A percentile compares a stretch with the other conserved stretches of the same genome.
phyloP scores from a whole-genome alignment of 64 coral and sea anemone genomes.

The Anthopleura sola region DNA sequence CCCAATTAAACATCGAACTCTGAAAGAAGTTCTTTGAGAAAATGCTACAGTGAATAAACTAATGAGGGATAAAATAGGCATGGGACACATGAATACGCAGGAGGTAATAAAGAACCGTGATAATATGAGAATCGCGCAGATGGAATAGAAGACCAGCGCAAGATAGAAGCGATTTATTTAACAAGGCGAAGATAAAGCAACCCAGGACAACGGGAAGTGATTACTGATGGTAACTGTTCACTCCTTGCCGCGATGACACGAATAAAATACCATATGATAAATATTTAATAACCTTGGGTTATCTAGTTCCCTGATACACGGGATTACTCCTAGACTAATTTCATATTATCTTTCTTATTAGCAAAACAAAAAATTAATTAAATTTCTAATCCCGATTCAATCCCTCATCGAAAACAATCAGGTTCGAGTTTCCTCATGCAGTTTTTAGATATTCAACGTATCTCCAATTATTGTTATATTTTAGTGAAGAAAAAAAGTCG shows the following conservation, averaged over 20 bases:
- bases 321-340: background rate
- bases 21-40: background rate
- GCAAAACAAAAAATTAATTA: no score
- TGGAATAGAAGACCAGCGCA: background rate
- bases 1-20: background rate
- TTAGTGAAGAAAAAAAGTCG: no score
- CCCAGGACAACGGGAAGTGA: background rate
- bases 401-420: no score
- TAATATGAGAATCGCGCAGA: slow-evolving; percentile 13
- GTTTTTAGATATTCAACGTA: background rate
- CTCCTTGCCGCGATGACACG: background rate
- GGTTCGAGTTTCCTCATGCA: no score
- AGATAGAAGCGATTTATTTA: background rate
- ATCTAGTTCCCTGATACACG: background rate
- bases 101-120: background rate
- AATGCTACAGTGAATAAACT: background rate
- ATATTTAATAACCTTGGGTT: background rate
- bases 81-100: background rate
- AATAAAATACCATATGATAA: background rate
- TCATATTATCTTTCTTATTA: background rate
- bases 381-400: no score
- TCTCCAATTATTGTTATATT: background rate
- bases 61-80: background rate
- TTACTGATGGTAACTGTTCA: background rate
- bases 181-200: background rate